Evolutionary conservation across 37 sponge, comb jelly and placozoan genomes (phyloP), one percentile per base, ranked within the genome.

Genomic region (Chondrosia reniformis): DNA sequence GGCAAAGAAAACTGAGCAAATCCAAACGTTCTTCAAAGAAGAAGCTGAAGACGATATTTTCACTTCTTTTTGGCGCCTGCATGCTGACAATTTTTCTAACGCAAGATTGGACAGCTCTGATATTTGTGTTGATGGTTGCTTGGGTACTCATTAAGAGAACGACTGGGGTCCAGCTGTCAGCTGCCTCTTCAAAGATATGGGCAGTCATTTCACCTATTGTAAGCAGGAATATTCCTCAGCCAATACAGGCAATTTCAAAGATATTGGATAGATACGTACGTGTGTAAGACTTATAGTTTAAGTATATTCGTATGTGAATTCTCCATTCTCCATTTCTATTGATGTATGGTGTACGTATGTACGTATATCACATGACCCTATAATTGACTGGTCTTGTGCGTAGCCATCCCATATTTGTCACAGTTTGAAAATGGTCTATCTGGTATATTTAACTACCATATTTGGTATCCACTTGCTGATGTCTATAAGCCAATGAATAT

Each of bases 51-150:
- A 69, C 72, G n/a, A 40, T 69, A 0, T 69, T 69, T 25, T 39
- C 38, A 17, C 15, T 69, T 6, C 72, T 69, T 0, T 33, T 39
- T 40, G 72, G 72, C 1, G 72, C 72, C 15, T 69, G 38, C 22
- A 10, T 69, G 38, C 42, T 69, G 6, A 40, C 72, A n/a, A 41
- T 69, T 9, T 40, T 69, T 2, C 42, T 69, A 2, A 69, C 43
- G 1, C 43, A 69, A 21, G 41, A 69, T 6, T 69, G 72, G 72
- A 69, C 43, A 1, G 41, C 43, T 13, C 43, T 69, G 25, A 36
- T 69, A 13, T 69, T 69, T 69, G 72, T 69, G 36, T 9, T 69
- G 72, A 69, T 69, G 41, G 44, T 69, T 41, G 72, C 25, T 1
- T 69, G 72, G 72, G 42, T 69, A 41, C 24, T 34, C 21, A 44